Conservation (phyloP, 2,797 vertebrate genomes). For the Pteronotus mesoamericanus region DNA sequence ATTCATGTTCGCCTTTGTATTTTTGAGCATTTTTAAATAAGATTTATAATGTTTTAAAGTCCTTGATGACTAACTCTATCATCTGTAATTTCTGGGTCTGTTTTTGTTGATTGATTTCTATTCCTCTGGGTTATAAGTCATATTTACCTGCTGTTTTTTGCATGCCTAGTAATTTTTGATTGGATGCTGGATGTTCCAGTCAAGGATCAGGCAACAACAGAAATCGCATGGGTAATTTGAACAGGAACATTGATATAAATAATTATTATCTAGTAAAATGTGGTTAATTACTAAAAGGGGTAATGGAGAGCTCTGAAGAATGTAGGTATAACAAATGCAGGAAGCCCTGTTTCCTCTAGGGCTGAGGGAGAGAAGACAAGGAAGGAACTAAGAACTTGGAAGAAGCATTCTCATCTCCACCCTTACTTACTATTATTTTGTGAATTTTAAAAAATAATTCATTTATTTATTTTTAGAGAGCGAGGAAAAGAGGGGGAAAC, state of each 20-base stretch:
- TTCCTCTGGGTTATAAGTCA: not conserved
- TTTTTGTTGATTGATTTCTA: not conserved
- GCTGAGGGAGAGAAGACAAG: not conserved
- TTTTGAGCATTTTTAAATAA: not conserved
- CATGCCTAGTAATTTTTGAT: not conserved
- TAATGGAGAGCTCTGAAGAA: not conserved
- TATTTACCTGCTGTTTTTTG: not conserved
- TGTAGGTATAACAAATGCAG: not conserved
- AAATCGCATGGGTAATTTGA: not conserved
- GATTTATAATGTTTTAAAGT: not conserved
- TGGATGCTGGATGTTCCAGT: not conserved
- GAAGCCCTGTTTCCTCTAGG: not conserved
- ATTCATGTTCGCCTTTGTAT: not conserved
- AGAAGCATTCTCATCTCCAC: not conserved
- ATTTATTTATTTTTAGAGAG: no score
- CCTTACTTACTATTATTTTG: not conserved
- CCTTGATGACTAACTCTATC: not conserved
- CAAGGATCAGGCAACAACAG: not conserved
- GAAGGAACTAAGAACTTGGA: not conserved
- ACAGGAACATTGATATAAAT: not conserved
- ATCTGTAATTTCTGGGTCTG: not conserved
- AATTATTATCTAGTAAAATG: not conserved
- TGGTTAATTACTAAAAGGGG: not conserved
- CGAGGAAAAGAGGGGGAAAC: no score
- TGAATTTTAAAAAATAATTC: no score